Percentiles rank a stretch among this genome's conserved stretches.
Conservation (phyloP, 2,888 invertebrate genomes). For the Nymphalis polychloros region DNA sequence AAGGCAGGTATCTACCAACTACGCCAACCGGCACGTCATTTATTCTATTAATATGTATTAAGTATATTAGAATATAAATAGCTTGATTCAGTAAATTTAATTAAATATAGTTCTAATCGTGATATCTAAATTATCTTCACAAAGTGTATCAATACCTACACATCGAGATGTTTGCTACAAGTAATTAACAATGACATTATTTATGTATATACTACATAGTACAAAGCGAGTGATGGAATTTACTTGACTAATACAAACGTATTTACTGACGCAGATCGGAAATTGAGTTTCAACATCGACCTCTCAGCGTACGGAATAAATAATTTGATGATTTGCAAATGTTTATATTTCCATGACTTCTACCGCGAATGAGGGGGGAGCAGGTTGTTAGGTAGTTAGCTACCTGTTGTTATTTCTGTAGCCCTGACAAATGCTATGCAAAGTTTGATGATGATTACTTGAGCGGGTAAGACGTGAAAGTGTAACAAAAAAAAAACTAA, state of each 20-base stretch:
- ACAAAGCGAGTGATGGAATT: constrained; percentile 10
- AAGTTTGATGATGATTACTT: no score
- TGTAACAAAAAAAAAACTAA: no score
- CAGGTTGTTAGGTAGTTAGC: background rate
- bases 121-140: background rate
- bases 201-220: constrained; percentile 11
- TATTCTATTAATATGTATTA: no score
- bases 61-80: no score
- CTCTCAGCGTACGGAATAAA: constrained; percentile 3
- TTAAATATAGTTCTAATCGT: background rate
- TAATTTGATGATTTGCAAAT: background rate
- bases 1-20: no score
- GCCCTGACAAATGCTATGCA: no score
- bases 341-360: no score
- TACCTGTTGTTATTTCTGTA: background rate
- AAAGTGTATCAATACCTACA: background rate
- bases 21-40: no score
- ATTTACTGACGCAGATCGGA: constrained; percentile 23
- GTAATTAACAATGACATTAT: constrained; percentile 11
- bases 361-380: no score
- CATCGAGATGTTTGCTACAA: background rate
- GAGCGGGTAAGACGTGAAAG: no score
- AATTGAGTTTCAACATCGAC: constrained; percentile 22
- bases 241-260: constrained; percentile 20
- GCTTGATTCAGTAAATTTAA: background rate